These are phyloP conservation scores for Nyctibius bracteatus DNA, from an alignment of 2,113 vertebrate genomes.

Conservation along the genomic window DNA sequence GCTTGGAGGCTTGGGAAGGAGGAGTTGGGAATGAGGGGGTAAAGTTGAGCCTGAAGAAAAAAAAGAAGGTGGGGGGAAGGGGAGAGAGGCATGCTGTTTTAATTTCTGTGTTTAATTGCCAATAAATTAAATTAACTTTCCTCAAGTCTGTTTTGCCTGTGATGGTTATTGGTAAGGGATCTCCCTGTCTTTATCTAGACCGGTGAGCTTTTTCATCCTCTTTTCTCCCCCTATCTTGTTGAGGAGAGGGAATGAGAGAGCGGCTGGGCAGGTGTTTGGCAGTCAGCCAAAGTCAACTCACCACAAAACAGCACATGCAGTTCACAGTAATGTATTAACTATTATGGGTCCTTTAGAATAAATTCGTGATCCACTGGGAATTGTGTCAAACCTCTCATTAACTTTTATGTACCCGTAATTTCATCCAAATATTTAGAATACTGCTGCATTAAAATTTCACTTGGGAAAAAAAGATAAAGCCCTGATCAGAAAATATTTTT, in stretches of 20 bases:
- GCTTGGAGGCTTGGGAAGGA: no score
- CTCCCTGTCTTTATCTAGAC: no score
- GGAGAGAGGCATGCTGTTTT: neutral
- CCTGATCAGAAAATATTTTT: neutral
- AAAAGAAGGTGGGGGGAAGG: accelerated
- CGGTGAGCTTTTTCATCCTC: neutral
- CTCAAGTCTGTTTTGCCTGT: neutral
- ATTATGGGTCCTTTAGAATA: neutral
- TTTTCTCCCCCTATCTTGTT: neutral
- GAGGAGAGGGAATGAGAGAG: no score
- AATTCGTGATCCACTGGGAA: neutral
- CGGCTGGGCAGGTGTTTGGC: neutral
- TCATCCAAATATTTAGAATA: neutral
- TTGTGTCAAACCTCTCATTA: neutral
- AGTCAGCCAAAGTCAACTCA: neutral
- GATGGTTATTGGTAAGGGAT: neutral
- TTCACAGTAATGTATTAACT: neutral
- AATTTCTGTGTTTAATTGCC: neutral
- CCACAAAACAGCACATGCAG: neutral
- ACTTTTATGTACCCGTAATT: neutral
- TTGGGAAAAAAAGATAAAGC: neutral
- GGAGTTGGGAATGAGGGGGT: no score
- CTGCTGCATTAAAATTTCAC: neutral
- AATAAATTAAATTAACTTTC: neutral
- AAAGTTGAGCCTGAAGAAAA: neutral